A percentile compares a stretch with the other conserved stretches of the same genome.
These are phyloP conservation scores for Danio choprae DNA, from an alignment of 2,797 vertebrate species.

Conservation along the genomic window DNA sequence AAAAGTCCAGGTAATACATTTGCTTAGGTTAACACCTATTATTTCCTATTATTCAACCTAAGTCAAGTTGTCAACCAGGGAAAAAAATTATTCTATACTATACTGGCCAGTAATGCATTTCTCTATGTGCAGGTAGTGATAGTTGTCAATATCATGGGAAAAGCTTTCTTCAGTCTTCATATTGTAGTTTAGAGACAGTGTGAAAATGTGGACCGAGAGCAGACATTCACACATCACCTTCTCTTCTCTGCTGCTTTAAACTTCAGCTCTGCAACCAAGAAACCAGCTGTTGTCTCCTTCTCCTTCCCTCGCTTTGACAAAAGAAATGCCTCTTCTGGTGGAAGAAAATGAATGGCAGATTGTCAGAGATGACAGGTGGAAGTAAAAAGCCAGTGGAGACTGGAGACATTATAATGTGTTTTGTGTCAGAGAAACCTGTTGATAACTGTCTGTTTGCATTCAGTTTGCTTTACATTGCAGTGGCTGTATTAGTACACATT, in stretches of 20 bases:
- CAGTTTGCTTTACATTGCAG: neutral
- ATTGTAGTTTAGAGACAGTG: constrained; percentile 28
- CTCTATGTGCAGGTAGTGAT: neutral
- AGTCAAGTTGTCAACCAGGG: no score
- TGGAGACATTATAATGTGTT: constrained; percentile 10
- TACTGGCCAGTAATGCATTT: no score
- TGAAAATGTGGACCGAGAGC: constrained; percentile 9
- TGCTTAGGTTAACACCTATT: no score
- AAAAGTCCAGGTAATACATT: no score
- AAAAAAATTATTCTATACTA: no score
- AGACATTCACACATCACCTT: constrained; percentile 11
- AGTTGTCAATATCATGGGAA: constrained; percentile 28
- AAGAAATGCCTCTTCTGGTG: neutral
- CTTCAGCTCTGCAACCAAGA: neutral
- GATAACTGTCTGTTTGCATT: constrained; percentile 8
- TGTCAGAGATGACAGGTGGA: neutral
- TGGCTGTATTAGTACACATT: neutral
- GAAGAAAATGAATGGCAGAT: neutral
- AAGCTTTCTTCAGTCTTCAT: constrained; percentile 15
- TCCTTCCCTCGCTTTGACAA: neutral
- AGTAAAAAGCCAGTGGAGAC: neutral
- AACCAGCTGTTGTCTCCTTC: neutral
- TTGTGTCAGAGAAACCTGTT: neutral
- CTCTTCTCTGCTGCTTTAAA: neutral
- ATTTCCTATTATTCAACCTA: no score